A percentile compares a stretch with the other conserved stretches of the same genome.
Evolutionary conservation across 2,888 invertebrate species (phyloP).

Genomic region (Ethmia dodecea): DNA sequence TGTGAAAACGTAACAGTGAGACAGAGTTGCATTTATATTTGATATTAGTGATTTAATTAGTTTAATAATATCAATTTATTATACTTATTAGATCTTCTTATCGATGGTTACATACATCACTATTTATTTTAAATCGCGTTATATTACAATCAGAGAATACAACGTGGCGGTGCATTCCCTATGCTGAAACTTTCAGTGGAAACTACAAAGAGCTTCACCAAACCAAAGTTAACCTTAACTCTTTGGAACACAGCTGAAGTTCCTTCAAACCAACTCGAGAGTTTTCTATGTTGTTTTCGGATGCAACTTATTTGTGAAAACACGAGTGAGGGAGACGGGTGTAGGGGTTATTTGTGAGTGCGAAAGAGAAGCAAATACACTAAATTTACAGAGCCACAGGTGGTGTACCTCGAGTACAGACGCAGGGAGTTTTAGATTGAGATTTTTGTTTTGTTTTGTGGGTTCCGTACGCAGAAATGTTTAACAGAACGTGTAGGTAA

Average conservation of each 20-base stretch:
- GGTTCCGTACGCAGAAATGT: no score
- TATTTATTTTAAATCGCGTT: slow-evolving; percentile 69
- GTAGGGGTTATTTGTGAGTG: slow-evolving; percentile 26
- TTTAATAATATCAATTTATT: no score
- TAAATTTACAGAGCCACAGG: slow-evolving; percentile 77
- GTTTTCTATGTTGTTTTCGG: slow-evolving; percentile 75
- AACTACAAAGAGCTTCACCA: slow-evolving; percentile 54
- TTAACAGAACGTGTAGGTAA: no score
- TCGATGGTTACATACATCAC: slow-evolving; percentile 29
- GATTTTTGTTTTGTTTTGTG: background rate
- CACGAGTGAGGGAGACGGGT: slow-evolving; percentile 51
- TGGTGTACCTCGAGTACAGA: slow-evolving; percentile 70
- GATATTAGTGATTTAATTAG: no score
- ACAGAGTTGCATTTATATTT: no score
- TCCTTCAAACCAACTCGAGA: slow-evolving; percentile 29
- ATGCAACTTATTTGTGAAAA: slow-evolving; percentile 76
- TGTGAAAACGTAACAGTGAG: no score
- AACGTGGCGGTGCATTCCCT: slow-evolving; percentile 57
- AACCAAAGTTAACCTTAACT: slow-evolving; percentile 29
- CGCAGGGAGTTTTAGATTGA: slow-evolving; percentile 33
- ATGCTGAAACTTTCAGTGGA: slow-evolving; percentile 59
- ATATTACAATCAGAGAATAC: slow-evolving; percentile 72
- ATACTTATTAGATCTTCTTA: background rate
- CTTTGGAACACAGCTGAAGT: slow-evolving; percentile 24
- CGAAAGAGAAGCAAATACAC: slow-evolving; percentile 52